These are phyloP conservation scores for Otis tarda DNA, from an alignment of 2,113 vertebrate species.

Conservation along the genomic window DNA sequence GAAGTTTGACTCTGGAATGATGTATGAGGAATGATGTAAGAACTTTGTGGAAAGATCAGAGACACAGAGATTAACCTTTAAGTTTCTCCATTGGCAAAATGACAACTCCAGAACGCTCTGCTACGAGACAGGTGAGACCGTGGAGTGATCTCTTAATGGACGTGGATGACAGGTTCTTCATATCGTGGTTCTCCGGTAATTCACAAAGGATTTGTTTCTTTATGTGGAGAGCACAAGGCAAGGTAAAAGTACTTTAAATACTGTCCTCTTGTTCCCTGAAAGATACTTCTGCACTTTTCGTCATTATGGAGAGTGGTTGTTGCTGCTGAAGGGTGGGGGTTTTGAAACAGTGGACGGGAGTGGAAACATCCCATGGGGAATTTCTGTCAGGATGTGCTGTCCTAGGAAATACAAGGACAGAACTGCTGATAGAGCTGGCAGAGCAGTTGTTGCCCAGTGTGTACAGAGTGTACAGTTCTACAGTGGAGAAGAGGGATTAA, in stretches of 20 bases:
- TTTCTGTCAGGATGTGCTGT: neutral
- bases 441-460: neutral
- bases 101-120: neutral
- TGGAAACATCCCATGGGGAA: neutral
- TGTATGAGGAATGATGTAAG: slow-evolving; percentile 46
- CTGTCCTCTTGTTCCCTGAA: neutral
- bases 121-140: neutral
- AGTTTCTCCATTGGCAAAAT: neutral
- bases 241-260: neutral
- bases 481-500: neutral
- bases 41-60: slow-evolving; percentile 41
- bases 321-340: neutral
- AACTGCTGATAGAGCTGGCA: neutral
- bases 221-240: neutral
- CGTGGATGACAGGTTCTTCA: neutral
- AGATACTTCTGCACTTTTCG: neutral
- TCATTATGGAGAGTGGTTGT: neutral
- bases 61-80: slow-evolving; percentile 16
- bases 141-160: neutral
- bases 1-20: neutral
- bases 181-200: neutral
- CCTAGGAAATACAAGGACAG: neutral
- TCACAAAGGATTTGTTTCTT: neutral
- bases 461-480: neutral
- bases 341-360: neutral